Conservation (phyloP, 2,888 invertebrate genomes). For the Liposcelis brunnea region DNA sequence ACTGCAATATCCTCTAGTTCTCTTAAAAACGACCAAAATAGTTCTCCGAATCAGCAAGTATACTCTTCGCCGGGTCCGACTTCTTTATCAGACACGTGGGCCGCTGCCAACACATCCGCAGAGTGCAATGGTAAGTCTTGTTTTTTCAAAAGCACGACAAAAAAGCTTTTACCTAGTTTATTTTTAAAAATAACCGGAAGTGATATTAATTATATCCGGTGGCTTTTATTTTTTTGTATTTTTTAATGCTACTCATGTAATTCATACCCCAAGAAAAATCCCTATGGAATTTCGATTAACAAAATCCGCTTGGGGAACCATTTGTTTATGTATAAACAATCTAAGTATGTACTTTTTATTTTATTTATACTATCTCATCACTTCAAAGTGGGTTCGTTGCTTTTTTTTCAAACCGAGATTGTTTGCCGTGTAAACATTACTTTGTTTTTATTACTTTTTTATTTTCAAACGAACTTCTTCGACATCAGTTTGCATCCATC, state of each 20-base stretch:
- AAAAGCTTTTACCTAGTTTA: too few species aligned
- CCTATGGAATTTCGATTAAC: neutral
- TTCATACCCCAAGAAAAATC: too few species aligned
- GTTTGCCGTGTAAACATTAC: constrained; percentile 7
- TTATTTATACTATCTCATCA: constrained; percentile 6
- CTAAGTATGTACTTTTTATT: constrained; percentile 1
- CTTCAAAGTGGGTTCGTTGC: constrained; percentile 5
- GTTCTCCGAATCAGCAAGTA: constrained; percentile 2
- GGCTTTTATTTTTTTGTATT: neutral
- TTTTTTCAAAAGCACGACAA: too few species aligned
- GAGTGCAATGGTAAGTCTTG: constrained; percentile 1
- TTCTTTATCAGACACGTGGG: constrained; percentile 6
- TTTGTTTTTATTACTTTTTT: constrained; percentile 5
- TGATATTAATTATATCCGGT: neutral
- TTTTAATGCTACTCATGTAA: neutral
- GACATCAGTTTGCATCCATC: neutral
- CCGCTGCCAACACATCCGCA: neutral
- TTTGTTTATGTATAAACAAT: constrained; percentile 2
- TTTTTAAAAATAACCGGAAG: constrained; percentile 1
- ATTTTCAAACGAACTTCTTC: constrained; percentile 2
- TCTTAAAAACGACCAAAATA: neutral
- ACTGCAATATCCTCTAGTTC: neutral
- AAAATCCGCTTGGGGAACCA: neutral
- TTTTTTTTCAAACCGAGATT: constrained; percentile 4
- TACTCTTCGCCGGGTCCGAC: constrained; percentile 5